Evolutionary conservation across 2,113 vertebrate species (phyloP).

Genomic region (Ammospiza caudacuta): DNA sequence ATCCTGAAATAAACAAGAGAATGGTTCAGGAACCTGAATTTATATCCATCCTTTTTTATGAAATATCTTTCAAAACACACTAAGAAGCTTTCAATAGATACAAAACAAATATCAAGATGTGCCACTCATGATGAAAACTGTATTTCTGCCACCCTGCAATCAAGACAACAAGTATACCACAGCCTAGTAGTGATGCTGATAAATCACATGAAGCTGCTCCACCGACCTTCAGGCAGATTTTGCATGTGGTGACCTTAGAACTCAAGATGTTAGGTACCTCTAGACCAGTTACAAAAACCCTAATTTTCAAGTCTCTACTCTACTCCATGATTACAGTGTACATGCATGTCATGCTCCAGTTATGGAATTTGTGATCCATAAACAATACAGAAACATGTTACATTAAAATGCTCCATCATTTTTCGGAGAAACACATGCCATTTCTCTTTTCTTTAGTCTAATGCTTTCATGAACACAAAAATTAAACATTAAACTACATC

Average conservation of each 20-base stretch:
- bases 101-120: not conserved
- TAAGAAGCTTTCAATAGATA: not conserved
- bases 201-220: not conserved
- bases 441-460: not conserved
- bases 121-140: not conserved
- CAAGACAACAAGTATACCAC: not conserved
- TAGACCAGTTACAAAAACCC: not conserved
- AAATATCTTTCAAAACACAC: not conserved
- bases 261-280: not conserved
- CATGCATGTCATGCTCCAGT: not conserved
- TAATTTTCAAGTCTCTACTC: not conserved
- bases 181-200: fast-evolving
- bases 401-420: not conserved
- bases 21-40: not conserved
- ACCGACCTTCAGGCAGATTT: not conserved
- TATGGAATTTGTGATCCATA: not conserved
- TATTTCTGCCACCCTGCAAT: not conserved
- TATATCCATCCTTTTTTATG: not conserved
- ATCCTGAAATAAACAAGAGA: not conserved
- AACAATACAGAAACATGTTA: not conserved
- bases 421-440: not conserved
- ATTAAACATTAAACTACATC: not conserved
- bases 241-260: not conserved
- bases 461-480: not conserved
- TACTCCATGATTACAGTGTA: not conserved